Evolutionary conservation across 1,140 invertebrate species (phyloP).

Genomic region (Conus ventricosus): DNA sequence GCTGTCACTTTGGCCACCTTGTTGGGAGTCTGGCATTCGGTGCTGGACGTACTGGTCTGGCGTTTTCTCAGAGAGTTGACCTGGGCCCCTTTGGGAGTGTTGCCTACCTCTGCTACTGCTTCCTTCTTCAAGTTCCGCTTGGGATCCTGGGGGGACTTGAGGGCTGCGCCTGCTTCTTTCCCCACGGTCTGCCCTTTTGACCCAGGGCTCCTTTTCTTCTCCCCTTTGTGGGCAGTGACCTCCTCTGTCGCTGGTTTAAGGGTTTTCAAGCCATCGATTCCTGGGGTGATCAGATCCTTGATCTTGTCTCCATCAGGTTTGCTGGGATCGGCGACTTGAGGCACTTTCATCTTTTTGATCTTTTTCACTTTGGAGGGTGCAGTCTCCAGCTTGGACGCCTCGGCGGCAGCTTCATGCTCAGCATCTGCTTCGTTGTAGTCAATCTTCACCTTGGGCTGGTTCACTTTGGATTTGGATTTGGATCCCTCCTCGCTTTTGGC

Average conservation of each 20-base stretch:
- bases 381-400: conserved; percentile 14
- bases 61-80: conserved; percentile 35
- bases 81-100: conserved; percentile 41
- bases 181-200: neutral
- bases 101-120: neutral
- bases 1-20: conserved; percentile 31
- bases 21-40: conserved; percentile 38
- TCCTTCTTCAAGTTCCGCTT: conserved; percentile 14
- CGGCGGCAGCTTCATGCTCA: conserved; percentile 20
- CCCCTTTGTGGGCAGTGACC: conserved; percentile 4
- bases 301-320: conserved; percentile 2
- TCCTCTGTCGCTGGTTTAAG: neutral
- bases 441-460: conserved; percentile 51
- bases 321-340: neutral
- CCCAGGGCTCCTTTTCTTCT: conserved; percentile 34
- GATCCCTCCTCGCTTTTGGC: conserved; percentile 10
- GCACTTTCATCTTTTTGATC: conserved; percentile 38
- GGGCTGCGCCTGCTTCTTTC: neutral
- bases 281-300: neutral
- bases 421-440: conserved; percentile 50
- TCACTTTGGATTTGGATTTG: conserved; percentile 30
- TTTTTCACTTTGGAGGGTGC: conserved; percentile 44
- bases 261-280: neutral
- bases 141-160: conserved; percentile 21
- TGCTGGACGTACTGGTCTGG: conserved; percentile 33